A percentile compares a stretch with the other conserved stretches of the same genome.
Evolutionary conservation across 2,113 vertebrate genomes (phyloP).

Genomic region (Asarcornis scutulata): DNA sequence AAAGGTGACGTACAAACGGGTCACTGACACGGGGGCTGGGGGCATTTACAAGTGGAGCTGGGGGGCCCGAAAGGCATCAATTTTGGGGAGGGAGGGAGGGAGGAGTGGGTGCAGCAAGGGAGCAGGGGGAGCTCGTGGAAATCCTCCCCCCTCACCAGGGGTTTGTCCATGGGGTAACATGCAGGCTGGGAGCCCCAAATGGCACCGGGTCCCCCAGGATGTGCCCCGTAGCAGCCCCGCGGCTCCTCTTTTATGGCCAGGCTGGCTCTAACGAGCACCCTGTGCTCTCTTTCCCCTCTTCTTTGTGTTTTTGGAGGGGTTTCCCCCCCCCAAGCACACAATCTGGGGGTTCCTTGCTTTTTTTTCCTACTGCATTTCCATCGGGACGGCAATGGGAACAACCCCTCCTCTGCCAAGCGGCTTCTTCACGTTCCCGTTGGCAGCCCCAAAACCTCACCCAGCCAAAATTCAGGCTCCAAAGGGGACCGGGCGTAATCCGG

Average conservation of each 20-base stretch:
- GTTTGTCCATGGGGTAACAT: background rate
- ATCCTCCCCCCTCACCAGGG: background rate
- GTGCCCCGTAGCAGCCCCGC: fast-evolving
- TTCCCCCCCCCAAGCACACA: fast-evolving
- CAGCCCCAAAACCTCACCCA: background rate
- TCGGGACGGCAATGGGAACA: background rate
- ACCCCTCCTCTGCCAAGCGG: background rate
- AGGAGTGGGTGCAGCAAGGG: background rate
- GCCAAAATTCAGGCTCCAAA: background rate
- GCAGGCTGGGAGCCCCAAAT: background rate
- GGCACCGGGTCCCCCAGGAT: background rate
- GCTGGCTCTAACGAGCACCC: background rate
- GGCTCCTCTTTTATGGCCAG: background rate
- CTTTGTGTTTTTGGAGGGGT: background rate
- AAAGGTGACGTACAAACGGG: background rate
- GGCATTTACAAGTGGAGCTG: background rate
- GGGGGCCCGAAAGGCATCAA: background rate
- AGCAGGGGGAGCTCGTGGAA: background rate
- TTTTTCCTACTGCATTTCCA: background rate
- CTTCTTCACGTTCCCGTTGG: fast-evolving
- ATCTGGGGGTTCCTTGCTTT: background rate
- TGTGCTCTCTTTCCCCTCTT: background rate
- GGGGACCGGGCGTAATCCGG: background rate
- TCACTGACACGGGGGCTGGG: background rate
- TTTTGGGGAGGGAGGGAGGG: background rate